Base-by-base conservation (phyloP, 2,797 vertebrate genomes). In the Tenualosa ilisha region DNA sequence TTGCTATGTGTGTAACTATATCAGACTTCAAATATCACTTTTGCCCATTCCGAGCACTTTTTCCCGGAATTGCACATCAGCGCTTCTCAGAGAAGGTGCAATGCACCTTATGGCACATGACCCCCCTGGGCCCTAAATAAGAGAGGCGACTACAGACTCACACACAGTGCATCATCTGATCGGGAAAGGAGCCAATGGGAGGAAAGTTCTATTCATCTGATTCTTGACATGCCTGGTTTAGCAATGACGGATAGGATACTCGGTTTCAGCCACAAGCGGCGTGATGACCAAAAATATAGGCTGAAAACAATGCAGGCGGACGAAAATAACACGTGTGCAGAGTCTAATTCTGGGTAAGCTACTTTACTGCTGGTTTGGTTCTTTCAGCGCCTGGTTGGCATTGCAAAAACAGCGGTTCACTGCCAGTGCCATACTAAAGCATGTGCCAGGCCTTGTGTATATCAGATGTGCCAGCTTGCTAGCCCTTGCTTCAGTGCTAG, bases 281-380 rank as follows among this genome's bases (percentile, higher is more conserved):
- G 72, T 40, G 40, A 79, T 79, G 72, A 79, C 72, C 46, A 79
- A 79, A 79, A 46, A 79, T 79, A 79, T 79, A 40, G 22, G 72
- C 17, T 3, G 31, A 79, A 79, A 46, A 79, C 72, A 46, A 46
- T 79, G 72, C 43, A 40, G 37, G 2, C 46, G 37, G 17, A 40
- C 20, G 40, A 46, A 79, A 79, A 79, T 22, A 79, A 79, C 72
- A 79, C 8, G 17, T 79, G 72, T 79, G 37, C 72, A 46, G 37
- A 40, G 17, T 79, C 72, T 79, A 79, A 79, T 46, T 79, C 72
- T 79, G 72, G 72, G n/a, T 79, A 46, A 79, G 72, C n/a, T 49
- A 59, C 24, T 37, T 86, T 75, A 40, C 15, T 85, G 61, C 43
- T 8, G 13, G n/a, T 85, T 85, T 85, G 79, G 63, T 82, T 82